Conservation (phyloP, 2,888 invertebrate species). For the Drosophila imparisetae region DNA sequence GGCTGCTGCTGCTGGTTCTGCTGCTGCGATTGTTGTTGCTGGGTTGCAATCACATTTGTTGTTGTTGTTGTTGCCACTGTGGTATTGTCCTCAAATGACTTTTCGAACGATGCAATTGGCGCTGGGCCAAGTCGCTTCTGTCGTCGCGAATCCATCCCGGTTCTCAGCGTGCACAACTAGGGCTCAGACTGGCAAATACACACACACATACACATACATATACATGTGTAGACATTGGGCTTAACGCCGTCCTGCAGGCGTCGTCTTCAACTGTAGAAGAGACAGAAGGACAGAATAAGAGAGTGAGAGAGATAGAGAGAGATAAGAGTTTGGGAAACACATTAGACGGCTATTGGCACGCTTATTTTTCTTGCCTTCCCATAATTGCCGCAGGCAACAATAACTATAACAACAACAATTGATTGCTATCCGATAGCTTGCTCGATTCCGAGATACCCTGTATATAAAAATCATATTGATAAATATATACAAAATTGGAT, state of each 20-base stretch:
- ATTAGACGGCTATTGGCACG: constrained; percentile 71
- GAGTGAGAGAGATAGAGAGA: neutral
- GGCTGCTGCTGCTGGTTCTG: constrained; percentile 11
- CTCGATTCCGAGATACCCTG: neutral
- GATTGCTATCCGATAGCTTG: neutral
- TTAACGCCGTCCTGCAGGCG: constrained; percentile 38
- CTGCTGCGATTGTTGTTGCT: constrained; percentile 24
- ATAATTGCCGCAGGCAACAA: constrained; percentile 68
- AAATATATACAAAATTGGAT: neutral
- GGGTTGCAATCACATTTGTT: constrained; percentile 28
- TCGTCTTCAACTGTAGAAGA: constrained; percentile 28
- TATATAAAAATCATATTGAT: neutral
- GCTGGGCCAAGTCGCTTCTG: constrained; percentile 95
- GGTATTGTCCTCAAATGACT: constrained; percentile 84
- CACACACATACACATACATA: constrained; percentile 22
- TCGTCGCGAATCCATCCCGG: constrained; percentile 82
- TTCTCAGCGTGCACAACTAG: constrained; percentile 48
- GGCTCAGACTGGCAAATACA: constrained; percentile 26
- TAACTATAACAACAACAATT: constrained; percentile 29
- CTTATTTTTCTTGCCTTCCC: constrained; percentile 53
- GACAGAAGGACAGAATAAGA: neutral
- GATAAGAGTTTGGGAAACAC: constrained; percentile 19
- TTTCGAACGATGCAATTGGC: constrained; percentile 96
- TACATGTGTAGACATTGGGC: constrained; percentile 18
- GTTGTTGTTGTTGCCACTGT: constrained; percentile 46